phyloP scores from a whole-genome alignment of 2,888 invertebrate genomes.

The Atethmia centrago region DNA sequence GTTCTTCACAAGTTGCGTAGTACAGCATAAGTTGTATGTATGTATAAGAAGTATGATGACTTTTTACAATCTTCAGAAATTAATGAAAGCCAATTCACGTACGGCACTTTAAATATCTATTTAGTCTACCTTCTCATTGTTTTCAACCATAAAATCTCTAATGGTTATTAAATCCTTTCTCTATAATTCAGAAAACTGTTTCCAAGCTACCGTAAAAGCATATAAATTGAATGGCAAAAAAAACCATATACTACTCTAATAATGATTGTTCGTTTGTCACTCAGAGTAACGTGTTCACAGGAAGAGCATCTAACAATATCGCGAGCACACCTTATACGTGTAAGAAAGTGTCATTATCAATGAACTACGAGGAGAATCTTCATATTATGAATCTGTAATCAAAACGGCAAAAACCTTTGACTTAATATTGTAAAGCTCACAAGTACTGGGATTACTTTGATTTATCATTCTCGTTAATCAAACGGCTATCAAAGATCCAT shows the following conservation, averaged over 20 bases:
- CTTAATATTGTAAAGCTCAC: slow-evolving; percentile 44
- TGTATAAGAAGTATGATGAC: neutral
- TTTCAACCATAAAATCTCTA: neutral
- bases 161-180: neutral
- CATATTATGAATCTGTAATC: slow-evolving; percentile 72
- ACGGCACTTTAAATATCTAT: neutral
- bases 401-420: slow-evolving; percentile 74
- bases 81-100: neutral
- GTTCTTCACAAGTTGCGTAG: neutral
- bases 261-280: slow-evolving; percentile 37
- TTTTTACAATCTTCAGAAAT: neutral
- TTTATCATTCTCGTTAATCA: slow-evolving; percentile 83
- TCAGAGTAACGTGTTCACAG: slow-evolving; percentile 21
- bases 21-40: no score
- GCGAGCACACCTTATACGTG: slow-evolving; percentile 6
- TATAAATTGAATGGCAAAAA: slow-evolving; percentile 14
- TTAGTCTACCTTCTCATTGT: neutral
- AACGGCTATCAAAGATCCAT: slow-evolving; percentile 82
- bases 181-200: neutral
- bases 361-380: slow-evolving; percentile 66
- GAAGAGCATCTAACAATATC: slow-evolving; percentile 47
- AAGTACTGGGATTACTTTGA: slow-evolving; percentile 68
- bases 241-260: slow-evolving; percentile 6
- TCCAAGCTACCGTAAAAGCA: neutral
- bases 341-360: slow-evolving; percentile 79